Conservation (phyloP, 2,888 invertebrate genomes). For the Malachius bipustulatus region DNA sequence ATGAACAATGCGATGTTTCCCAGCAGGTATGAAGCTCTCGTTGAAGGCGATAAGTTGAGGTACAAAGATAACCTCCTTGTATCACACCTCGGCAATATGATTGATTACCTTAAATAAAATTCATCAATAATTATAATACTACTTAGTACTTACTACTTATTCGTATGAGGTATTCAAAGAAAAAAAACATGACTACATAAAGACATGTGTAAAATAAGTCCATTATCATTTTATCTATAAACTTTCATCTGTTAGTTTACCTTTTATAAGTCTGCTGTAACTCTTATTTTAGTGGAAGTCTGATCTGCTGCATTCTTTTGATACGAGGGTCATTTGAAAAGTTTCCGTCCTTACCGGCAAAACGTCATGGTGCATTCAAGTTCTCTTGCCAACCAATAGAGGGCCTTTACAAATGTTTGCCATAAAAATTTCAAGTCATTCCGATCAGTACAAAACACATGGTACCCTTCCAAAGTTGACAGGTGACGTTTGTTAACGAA, state of each 20-base stretch:
- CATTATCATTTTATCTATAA: conserved; percentile 1
- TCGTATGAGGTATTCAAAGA: too few species aligned
- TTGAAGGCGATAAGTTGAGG: conserved; percentile 14
- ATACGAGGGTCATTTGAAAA: too few species aligned
- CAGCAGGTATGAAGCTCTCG: conserved; percentile 16
- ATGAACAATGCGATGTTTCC: conserved; percentile 8
- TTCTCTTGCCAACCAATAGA: too few species aligned
- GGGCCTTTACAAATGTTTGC: too few species aligned
- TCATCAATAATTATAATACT: not conserved
- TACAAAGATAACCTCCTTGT: conserved; percentile 19
- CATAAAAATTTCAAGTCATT: too few species aligned
- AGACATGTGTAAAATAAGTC: too few species aligned
- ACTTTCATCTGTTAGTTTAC: not conserved
- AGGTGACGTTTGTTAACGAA: too few species aligned
- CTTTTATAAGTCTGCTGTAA: conserved; percentile 3
- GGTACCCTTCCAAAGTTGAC: too few species aligned
- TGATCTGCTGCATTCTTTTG: conserved; percentile 8
- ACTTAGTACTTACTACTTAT: not conserved
- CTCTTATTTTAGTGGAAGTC: conserved; percentile 1
- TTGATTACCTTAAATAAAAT: conserved; percentile 13
- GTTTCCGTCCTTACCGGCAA: too few species aligned
- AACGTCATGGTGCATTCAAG: too few species aligned
- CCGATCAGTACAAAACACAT: too few species aligned
- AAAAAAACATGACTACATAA: too few species aligned
- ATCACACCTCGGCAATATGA: conserved; percentile 16